phyloP scores from a whole-genome alignment of 2,797 vertebrate species.

The Lateolabrax maculatus region DNA sequence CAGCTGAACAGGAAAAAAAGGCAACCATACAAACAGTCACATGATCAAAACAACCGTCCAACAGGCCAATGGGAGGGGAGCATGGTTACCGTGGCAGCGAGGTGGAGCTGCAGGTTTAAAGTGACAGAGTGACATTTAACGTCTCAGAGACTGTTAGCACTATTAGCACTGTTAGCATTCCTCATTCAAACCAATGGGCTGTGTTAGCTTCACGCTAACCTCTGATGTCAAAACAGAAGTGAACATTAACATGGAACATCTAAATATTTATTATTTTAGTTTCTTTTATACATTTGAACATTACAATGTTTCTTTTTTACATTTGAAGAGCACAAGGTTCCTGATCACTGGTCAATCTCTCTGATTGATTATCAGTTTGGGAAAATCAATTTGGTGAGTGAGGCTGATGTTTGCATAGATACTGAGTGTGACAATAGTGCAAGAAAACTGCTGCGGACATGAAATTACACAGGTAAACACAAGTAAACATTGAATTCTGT shows the following conservation, averaged over 20 bases:
- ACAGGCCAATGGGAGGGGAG: constrained; percentile 41
- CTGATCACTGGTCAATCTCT: constrained; percentile 2
- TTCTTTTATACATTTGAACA: not conserved
- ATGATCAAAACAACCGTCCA: constrained; percentile 55
- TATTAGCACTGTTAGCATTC: constrained; percentile 53
- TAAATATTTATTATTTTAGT: not conserved
- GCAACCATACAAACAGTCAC: constrained; percentile 54
- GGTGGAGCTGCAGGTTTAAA: constrained; percentile 62
- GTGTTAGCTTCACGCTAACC: constrained; percentile 57
- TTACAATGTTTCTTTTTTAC: too few relatives aligned
- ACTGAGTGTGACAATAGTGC: constrained; percentile 35
- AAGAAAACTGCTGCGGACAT: constrained; percentile 21
- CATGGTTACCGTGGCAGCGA: constrained; percentile 41
- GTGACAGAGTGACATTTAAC: constrained; percentile 73
- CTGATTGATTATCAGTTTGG: constrained; percentile 8
- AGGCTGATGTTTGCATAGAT: constrained; percentile 68
- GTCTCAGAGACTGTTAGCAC: constrained; percentile 55
- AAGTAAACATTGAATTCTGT: not conserved
- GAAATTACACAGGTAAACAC: not conserved
- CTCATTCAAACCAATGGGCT: constrained; percentile 46
- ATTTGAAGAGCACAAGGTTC: not conserved
- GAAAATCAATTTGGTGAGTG: not conserved
- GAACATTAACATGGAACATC: not conserved
- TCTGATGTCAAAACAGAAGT: not conserved
- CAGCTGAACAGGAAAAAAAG: constrained; percentile 36